A percentile compares a stretch with the other conserved stretches of the same genome.
Conservation (phyloP, 2,113 vertebrate genomes). For the Meriones unguiculatus region DNA sequence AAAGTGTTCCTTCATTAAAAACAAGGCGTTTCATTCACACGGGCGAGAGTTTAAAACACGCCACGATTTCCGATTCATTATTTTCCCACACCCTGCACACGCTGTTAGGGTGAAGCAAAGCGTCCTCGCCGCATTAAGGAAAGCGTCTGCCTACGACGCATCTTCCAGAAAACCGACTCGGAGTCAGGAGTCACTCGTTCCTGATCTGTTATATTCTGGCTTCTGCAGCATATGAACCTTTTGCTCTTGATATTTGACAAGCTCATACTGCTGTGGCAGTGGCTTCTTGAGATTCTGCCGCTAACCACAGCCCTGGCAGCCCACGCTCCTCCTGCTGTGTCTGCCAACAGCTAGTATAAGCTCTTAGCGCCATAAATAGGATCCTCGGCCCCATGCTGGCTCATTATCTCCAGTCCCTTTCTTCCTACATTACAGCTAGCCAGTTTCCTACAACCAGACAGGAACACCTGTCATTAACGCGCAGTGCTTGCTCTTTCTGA, state of each 20-base stretch:
- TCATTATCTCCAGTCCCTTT: constrained; percentile 15
- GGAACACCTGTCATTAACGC: neutral
- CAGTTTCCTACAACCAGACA: neutral
- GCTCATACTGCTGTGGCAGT: neutral
- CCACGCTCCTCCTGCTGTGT: constrained; percentile 41
- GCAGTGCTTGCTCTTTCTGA: neutral
- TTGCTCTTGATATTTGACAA: constrained; percentile 39
- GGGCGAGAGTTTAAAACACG: neutral
- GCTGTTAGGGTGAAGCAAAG: neutral
- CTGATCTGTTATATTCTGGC: neutral
- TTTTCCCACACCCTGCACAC: neutral
- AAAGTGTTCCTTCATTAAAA: neutral
- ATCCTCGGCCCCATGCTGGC: neutral
- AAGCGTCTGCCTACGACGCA: neutral
- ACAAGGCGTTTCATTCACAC: neutral
- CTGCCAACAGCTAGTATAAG: constrained; percentile 22
- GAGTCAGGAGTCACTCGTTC: neutral
- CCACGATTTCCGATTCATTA: constrained; percentile 28
- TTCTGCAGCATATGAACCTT: constrained; percentile 21
- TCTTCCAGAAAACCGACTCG: constrained; percentile 39
- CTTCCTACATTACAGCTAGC: neutral
- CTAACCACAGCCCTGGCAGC: constrained; percentile 39
- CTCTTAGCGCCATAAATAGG: constrained; percentile 21
- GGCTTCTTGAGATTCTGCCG: constrained; percentile 30
- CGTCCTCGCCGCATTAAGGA: constrained; percentile 6